phyloP scores from a whole-genome alignment of 2,113 vertebrate species.

The Apistogramma diplotaenia region DNA sequence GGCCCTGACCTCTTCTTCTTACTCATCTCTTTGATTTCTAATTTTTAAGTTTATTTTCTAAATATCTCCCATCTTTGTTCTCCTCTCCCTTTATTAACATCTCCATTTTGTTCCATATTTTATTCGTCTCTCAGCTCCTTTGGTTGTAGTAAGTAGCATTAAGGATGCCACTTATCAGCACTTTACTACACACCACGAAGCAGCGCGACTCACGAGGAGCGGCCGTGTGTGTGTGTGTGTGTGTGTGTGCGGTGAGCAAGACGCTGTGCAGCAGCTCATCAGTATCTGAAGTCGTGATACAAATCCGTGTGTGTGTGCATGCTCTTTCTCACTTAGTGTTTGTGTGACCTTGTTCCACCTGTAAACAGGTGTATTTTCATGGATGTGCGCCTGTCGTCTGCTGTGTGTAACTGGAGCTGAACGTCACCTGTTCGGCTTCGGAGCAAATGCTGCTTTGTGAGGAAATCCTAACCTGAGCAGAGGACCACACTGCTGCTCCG shows the following conservation, averaged over 20 bases:
- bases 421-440: conserved; percentile 8
- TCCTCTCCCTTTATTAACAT: too few species aligned
- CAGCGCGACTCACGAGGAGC: not conserved
- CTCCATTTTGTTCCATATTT: not conserved
- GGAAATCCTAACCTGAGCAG: not conserved
- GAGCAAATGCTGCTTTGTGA: not conserved
- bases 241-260: too few species aligned
- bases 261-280: not conserved
- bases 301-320: not conserved
- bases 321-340: not conserved
- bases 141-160: not conserved
- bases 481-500: not conserved
- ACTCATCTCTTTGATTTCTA: not conserved
- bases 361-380: too few species aligned
- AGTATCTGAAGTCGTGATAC: not conserved
- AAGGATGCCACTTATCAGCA: not conserved
- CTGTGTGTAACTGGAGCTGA: conserved; percentile 20
- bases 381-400: not conserved
- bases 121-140: too few species aligned
- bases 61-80: not conserved
- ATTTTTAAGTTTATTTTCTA: not conserved
- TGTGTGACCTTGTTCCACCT: conserved; percentile 7
- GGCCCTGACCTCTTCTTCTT: not conserved
- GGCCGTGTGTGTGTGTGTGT: too few species aligned
- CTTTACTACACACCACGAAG: too few species aligned